Evolutionary conservation across 2,888 invertebrate species (phyloP), one percentile per base, ranked within the genome.

Genomic region (Eupithecia subfuscata): DNA sequence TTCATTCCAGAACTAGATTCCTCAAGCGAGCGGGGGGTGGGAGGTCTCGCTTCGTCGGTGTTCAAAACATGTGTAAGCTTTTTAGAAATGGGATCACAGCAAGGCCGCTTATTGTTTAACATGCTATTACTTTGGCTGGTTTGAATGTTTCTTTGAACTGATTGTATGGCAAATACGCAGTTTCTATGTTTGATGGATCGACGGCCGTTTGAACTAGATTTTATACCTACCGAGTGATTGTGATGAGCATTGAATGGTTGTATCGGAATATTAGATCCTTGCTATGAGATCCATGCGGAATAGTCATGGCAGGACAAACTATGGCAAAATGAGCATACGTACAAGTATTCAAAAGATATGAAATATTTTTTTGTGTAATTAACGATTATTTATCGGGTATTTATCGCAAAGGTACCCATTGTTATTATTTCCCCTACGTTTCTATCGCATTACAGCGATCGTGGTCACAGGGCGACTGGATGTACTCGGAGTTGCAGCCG

Each of bases 11-110:
- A 73, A 60, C 71, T 70, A 79, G 74, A 67, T 60, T 69, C 56
- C 37, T 76, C 48, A 30, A 68, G 52, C 77, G 78, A 82, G 76
- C 83, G 84, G 78, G 79, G 82, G 75, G 74, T 71, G 70, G 78
- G 40, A 80, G 87, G 37, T 86, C 88, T 79, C 12, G 1, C 14
- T 73, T 83, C 16, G 80, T 43, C 87, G 87, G 88, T 75, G 75
- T 78, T 80, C 74, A 87, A 85, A 86, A 90, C 87, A 90, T 85
- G 85, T 90, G 91, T 91, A 85, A 88, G 86, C 87, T 88, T 89
- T 89, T 91, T 88, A 89, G 89, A 88, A 91, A 90, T 85, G 88
- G 87, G 88, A 91, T 90, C 89, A 80, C 83, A 85, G 80, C 83
- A 84, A 86, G 85, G 84, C 82, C 85, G 81, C 76, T 76, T 85